Conservation (phyloP, 2,888 invertebrate genomes). For the Mesochorus sp. region DNA sequence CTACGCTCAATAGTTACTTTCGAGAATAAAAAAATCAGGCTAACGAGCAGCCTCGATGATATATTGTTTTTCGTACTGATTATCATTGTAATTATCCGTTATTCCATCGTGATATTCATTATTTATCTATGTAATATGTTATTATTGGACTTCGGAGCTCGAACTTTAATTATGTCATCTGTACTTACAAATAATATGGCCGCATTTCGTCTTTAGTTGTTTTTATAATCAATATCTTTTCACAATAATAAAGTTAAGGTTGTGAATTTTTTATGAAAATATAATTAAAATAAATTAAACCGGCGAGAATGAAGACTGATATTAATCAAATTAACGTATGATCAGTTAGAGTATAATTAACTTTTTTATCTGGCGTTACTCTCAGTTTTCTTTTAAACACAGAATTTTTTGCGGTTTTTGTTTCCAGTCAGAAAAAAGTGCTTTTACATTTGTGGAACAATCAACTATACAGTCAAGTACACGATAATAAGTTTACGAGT, state of each 20-base stretch:
- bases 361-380: background rate
- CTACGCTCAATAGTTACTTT: slow-evolving; percentile 6
- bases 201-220: no score
- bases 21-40: slow-evolving; percentile 10
- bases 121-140: no score
- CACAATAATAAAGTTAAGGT: no score
- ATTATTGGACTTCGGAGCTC: no score
- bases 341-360: background rate
- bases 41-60: background rate
- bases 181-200: no score
- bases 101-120: background rate
- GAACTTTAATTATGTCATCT: no score
- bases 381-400: background rate
- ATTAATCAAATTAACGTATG: no score
- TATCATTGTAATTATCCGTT: background rate
- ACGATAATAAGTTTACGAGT: slow-evolving; percentile 28
- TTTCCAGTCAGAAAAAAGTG: background rate
- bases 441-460: no score
- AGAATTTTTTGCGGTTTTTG: background rate
- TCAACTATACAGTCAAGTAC: background rate
- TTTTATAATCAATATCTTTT: no score
- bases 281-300: no score
- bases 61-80: background rate
- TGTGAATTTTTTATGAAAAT: no score
- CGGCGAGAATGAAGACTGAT: no score